These are phyloP conservation scores for Anoncus sp. DNA, from an alignment of 2,888 invertebrate species.

Conservation along the genomic window DNA sequence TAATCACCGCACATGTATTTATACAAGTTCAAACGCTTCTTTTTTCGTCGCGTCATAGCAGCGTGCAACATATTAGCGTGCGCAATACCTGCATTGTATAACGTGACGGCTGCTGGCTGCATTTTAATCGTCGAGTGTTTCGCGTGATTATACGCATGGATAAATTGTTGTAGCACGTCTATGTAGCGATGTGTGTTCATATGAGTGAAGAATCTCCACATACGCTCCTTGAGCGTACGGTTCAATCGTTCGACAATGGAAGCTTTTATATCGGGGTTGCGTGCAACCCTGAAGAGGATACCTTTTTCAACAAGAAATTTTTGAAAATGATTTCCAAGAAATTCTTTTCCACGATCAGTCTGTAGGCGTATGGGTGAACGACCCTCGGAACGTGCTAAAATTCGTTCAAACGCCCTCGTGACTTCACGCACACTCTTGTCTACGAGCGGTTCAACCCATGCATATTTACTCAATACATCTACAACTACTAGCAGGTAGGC, in stretches of 20 bases:
- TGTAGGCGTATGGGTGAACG: slow-evolving; percentile 56
- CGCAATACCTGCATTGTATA: too few species aligned
- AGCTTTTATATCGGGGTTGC: slow-evolving; percentile 73
- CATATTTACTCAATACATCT: slow-evolving; percentile 66
- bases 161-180: too few species aligned
- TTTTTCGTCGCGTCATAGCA: too few species aligned
- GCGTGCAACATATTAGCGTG: too few species aligned
- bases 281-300: slow-evolving; percentile 51
- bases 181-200: slow-evolving; percentile 54
- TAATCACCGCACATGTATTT: too few species aligned
- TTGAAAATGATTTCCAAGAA: slow-evolving; percentile 59
- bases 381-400: too few species aligned
- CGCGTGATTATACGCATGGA: too few species aligned
- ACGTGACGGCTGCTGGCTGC: too few species aligned
- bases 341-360: slow-evolving; percentile 70
- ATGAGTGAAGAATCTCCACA: slow-evolving; percentile 44
- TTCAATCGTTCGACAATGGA: slow-evolving; percentile 74
- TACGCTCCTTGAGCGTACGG: slow-evolving; percentile 72
- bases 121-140: too few species aligned
- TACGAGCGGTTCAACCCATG: slow-evolving; percentile 66
- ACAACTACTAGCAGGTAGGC: slow-evolving; percentile 64
- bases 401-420: slow-evolving; percentile 27
- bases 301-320: slow-evolving; percentile 38
- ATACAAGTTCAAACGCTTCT: too few species aligned
- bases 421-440: slow-evolving; percentile 63